Base-by-base conservation (phyloP, 64 coral and sea anemone species). In the Anthopleura sola region DNA sequence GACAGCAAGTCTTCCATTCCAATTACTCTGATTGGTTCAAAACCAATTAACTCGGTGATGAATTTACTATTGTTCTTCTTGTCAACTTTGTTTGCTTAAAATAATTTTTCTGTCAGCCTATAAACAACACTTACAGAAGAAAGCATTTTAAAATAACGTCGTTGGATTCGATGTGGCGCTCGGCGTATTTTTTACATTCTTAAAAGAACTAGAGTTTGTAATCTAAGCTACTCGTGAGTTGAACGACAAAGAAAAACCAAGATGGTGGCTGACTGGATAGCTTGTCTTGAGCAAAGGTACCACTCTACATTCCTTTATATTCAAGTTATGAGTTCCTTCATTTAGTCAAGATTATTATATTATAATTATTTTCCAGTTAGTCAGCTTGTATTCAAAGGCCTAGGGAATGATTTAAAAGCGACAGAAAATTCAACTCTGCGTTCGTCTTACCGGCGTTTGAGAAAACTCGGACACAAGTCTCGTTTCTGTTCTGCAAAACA, bases 181-280 rank as follows among this genome's bases (percentile, higher is more conserved):
- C n/a, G 58, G 0, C 23, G 23, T 62, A 53, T 13, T 2, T 53
- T 53, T 53, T 53, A 13, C 50, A 15, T 53, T 53, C 40, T 44
- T 44, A 44, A 44, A 44, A 44, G 40, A 3, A 44, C 0, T 44
- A 1, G 50, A 53, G 50, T 53, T 17, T 13, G 0, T 53, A 17
- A 2, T 53, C 14, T 2, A 53, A 53, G 13, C 1, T 53, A 15
- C 1, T 12, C 12, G n/a, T n/a, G 23, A 62, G 58, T 62, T 62
- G n/a, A 23, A 53, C 50, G 50, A 17, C 16, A 7, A 24, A 62
- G 55, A n/a, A n/a, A n/a, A 56, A 20, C 4, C 58, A 62, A 62
- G 21, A 93, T 93, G 91, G 91, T 86, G 5, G 86, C 83, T 19
- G 91, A 93, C 20, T 93, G 91, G 91, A 93, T 93, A 21, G 56